Base-by-base conservation (phyloP, 2,797 vertebrate genomes). In the Eospalax fontanierii region DNA sequence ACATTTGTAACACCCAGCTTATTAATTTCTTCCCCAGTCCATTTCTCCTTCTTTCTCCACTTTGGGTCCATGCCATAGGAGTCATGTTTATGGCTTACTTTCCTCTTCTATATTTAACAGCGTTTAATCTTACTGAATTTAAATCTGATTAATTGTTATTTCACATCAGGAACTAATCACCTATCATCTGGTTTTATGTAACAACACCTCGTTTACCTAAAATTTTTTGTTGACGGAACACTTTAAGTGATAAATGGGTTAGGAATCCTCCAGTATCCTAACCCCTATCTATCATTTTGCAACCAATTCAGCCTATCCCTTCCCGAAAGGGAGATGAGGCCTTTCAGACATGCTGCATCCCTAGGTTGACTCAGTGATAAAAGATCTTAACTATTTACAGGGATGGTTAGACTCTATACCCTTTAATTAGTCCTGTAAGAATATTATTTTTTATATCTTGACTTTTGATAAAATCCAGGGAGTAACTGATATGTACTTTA, bases 401-500 rank as follows among this genome's bases (percentile, higher is more conserved):
- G 61, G n/a, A 26, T 71, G 24, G 4, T 2, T 61, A 57, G 54
- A 84, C 46, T 66, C 33, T 50, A 18, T 50, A 4, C 1, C 21
- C 2, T 81, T 82, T 91, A 90, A 46, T 66, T 38, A 88, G 50
- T 86, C 22, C 5, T 54, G 40, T 8, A 1, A 19, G 4, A 76
- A 38, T 81, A 59, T 81, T 28, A n/a, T 43, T 95, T 92, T 15
- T 93, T 74, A 4, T 21, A 81, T 61, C 66, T 85, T 75, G 57
- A 85, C 89, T 93, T 93, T 74, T 90, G 90, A 89, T 96, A 90
- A 87, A 78, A 90, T 24, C 54, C 66, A 68, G 28, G 61, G 68
- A 73, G 38, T 63, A 54, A 79, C 26, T 40, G 11, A 59, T 70
- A 57, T 35, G 1, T 26, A 61, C 73, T 75, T 87, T 66, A 24